Conservation (phyloP, 2,888 invertebrate species). For the Lutraria lutraria region DNA sequence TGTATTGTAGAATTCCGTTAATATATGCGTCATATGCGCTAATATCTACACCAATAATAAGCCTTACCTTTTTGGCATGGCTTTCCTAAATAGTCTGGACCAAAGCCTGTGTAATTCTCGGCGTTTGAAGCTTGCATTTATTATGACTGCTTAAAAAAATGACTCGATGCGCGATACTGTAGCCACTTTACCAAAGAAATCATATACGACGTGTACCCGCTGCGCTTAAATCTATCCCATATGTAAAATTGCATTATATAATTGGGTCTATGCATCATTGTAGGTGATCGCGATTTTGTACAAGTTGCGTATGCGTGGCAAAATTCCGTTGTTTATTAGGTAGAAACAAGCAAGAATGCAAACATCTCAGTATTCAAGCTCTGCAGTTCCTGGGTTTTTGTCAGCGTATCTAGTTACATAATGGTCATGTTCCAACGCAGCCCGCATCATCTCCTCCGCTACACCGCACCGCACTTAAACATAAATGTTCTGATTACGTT, state of each 20-base stretch:
- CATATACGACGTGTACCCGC: neutral
- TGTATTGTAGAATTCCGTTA: neutral
- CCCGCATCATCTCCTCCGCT: neutral
- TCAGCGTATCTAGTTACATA: neutral
- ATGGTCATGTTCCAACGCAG: neutral
- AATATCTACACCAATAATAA: neutral
- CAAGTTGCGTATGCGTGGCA: neutral
- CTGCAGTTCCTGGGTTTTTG: neutral
- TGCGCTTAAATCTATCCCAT: neutral
- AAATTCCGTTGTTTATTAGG: neutral
- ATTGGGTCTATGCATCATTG: neutral
- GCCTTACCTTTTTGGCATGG: neutral
- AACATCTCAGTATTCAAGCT: no score
- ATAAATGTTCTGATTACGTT: neutral
- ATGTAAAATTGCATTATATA: neutral
- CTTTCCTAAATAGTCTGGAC: neutral
- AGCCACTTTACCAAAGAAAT: neutral
- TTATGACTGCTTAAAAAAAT: neutral
- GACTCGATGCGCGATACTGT: no score
- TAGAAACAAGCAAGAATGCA: neutral
- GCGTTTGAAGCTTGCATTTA: neutral
- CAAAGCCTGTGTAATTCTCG: neutral
- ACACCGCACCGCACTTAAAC: neutral
- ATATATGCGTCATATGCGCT: neutral
- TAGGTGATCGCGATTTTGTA: neutral